Evolutionary conservation across 1,140 invertebrate species (phyloP), one percentile per base, ranked within the genome.

Genomic region (Aradophagus sp.): DNA sequence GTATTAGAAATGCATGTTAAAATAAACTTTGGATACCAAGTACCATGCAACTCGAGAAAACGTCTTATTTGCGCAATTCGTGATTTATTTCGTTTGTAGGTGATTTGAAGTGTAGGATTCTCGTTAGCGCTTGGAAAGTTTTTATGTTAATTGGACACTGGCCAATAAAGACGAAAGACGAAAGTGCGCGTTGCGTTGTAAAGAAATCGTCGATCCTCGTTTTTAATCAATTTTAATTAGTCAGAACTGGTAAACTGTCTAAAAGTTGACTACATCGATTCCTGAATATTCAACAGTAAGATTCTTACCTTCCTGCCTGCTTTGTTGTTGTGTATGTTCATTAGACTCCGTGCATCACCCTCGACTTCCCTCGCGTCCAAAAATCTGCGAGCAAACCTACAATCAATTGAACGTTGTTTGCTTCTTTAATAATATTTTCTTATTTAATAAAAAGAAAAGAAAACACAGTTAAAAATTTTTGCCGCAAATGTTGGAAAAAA

Each of bases 241-340:
- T 12, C 17, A 17, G 11, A 20, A 23, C 27, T 34, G n/a, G 26
- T 13, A n/a, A n/a, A 12, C 10, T 10, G 27, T n/a, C n/a, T n/a
- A n/a, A n/a, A 14, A 26, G 5, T 13, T 3, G n/a, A 42, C 12
- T 12, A 39, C 42, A 34, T 3, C 11, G 29, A 47, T 31, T 41
- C 29, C 11, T n/a, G n/a, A n/a, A n/a, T n/a, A n/a, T n/a, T n/a
- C n/a, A n/a, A n/a, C n/a, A n/a, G n/a, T n/a, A n/a, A 20, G 19
- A 38, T 27, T 23, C 81, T 80, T 83, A 97, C 96, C 92, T 94
- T 94, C 85, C 96, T 87, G 36, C 96, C 97, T 15, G 94, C 95
- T 77, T 93, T 91, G 87, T 98, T 99, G 84, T 99, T 99, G 84
- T 99, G 97, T 19, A 98, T 87, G 86, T 99, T 99, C 95, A 99